phyloP scores from a whole-genome alignment of 2,797 vertebrate species.

The Emydoidea blandingii region DNA sequence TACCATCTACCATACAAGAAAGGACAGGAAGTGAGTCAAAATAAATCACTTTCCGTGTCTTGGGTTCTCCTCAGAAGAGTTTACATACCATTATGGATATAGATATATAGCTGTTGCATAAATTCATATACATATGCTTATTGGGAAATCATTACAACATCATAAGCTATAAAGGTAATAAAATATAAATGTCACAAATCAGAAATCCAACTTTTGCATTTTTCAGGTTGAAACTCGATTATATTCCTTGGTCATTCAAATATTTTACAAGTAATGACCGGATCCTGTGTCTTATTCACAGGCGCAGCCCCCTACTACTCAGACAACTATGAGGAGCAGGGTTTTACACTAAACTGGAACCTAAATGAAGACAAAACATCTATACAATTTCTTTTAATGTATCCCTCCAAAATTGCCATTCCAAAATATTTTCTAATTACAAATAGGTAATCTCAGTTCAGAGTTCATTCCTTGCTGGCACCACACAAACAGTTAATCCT shows the following conservation, averaged over 20 bases:
- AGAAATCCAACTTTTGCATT: neutral
- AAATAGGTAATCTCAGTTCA: neutral
- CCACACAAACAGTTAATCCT: neutral
- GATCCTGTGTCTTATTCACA: neutral
- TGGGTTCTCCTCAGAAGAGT: neutral
- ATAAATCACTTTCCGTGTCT: neutral
- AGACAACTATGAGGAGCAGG: neutral
- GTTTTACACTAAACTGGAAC: conserved; percentile 20
- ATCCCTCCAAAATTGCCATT: neutral
- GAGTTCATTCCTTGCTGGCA: neutral
- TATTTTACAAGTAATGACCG: neutral
- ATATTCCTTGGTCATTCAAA: neutral
- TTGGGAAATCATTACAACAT: neutral
- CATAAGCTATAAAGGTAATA: neutral
- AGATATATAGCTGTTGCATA: neutral
- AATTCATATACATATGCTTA: neutral
- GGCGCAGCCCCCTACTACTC: neutral
- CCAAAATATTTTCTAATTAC: conserved; percentile 13
- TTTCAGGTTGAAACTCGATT: neutral
- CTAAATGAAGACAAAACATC: neutral
- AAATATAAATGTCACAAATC: neutral
- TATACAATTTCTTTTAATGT: neutral
- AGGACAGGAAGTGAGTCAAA: neutral
- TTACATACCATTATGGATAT: neutral
- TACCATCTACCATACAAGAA: neutral